Conservation (phyloP, 2,113 vertebrate species). For the Actenoides hombroni region DNA sequence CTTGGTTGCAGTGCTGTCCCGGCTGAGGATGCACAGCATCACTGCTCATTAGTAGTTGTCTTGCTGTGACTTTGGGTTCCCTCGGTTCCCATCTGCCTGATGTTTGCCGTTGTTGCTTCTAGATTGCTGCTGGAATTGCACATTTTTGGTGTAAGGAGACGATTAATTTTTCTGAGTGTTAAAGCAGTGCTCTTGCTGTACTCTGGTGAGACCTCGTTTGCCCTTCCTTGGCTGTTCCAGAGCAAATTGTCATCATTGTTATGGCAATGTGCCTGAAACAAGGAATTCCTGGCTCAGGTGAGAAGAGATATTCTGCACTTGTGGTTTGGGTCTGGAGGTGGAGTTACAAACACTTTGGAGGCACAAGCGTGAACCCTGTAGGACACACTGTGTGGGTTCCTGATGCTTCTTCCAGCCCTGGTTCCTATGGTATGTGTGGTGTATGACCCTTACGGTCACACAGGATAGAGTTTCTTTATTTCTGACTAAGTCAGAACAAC, state of each 20-base stretch:
- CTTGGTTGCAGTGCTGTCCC: not conserved
- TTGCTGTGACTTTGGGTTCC: not conserved
- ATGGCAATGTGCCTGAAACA: not conserved
- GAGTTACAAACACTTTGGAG: not conserved
- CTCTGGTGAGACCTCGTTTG: not conserved
- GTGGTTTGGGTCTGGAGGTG: not conserved
- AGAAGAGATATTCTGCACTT: not conserved
- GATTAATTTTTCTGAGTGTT: not conserved
- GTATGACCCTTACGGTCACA: no score
- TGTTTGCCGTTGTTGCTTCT: not conserved
- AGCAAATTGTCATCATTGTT: not conserved
- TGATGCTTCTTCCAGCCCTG: not conserved
- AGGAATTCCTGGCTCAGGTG: not conserved
- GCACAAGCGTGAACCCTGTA: accelerated
- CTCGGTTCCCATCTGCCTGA: not conserved
- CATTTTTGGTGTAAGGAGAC: not conserved
- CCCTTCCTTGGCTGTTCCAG: not conserved
- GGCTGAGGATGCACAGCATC: not conserved
- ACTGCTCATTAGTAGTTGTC: not conserved
- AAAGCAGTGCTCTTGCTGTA: not conserved
- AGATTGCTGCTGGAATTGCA: not conserved
- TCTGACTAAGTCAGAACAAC: not conserved
- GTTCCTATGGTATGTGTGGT: not conserved
- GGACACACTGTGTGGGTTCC: not conserved
- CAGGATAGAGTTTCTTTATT: not conserved